Conservation (phyloP, 2,113 vertebrate species). For the Ceyx melanurus region DNA sequence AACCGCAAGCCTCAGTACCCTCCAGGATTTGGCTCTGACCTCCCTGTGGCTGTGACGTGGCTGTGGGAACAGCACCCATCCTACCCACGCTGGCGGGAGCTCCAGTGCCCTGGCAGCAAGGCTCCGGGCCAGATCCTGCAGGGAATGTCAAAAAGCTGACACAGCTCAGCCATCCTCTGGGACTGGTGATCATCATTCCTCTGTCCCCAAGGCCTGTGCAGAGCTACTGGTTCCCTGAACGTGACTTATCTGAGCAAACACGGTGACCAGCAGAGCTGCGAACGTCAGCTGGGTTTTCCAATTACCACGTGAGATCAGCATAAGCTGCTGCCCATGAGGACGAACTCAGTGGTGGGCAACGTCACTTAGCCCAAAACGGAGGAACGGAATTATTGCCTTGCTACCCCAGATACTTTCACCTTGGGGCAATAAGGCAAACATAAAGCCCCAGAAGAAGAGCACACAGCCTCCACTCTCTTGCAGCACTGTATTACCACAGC, state of each 20-base stretch:
- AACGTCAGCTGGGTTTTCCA: not conserved
- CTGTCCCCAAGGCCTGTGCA: not conserved
- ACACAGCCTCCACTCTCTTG: not conserved
- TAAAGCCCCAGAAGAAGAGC: not conserved
- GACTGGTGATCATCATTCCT: not conserved
- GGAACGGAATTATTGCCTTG: not conserved
- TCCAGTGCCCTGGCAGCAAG: not conserved
- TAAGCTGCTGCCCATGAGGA: accelerated
- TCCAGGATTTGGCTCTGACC: not conserved
- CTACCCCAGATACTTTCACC: not conserved
- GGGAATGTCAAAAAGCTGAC: not conserved
- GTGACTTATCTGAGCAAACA: not conserved
- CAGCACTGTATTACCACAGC: not conserved
- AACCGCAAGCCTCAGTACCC: not conserved
- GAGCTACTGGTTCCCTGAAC: not conserved
- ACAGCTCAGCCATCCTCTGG: not conserved
- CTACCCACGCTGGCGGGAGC: not conserved
- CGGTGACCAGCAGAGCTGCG: not conserved
- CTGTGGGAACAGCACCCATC: not conserved
- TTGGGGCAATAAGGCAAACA: not conserved
- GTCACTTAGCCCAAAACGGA: not conserved
- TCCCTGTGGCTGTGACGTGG: accelerated
- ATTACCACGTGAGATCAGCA: not conserved
- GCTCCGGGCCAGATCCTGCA: not conserved
- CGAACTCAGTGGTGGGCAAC: not conserved